Base-by-base conservation (phyloP, 2,888 invertebrate genomes). In the Eupithecia insigniata region DNA sequence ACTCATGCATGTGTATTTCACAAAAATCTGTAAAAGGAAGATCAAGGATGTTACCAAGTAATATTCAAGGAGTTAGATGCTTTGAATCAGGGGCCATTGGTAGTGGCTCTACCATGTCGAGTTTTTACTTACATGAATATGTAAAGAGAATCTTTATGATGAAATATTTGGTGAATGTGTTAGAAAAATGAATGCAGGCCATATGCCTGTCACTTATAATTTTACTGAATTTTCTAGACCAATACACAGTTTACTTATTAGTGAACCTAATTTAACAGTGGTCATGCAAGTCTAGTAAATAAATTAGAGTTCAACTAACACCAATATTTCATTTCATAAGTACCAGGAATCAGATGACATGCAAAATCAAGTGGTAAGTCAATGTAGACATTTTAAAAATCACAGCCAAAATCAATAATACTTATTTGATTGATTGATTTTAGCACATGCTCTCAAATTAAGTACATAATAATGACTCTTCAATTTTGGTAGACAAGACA, bases 131-230 rank as follows among this genome's bases (percentile, higher is more conserved):
- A 28, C 28, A 58, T 58, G 28, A 28, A 30, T n/a, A 60, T 18
- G 30, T 60, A 18, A 30, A 30, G 5, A 60, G 18, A 60, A 18
- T 18, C 60, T 1, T 60, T 16, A 30, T 1, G 26, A 28, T 30
- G 30, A 60, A 60, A 30, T 18, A 30, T 30, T 60, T 60, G 18
- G 30, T 60, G 60, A 60, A 30, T n/a, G 30, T 30, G 18, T 30
- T 64, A 26, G 12, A 39, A 22, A 69, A 55, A 74, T 71, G 71
- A 71, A 74, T 66, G 74, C 74, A 74, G 71, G 74, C 69, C 74
- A 67, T 30, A 46, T 74, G 71, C 71, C 74, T 74, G 74, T 74
- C 74, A 74, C 60, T 71, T 74, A 69, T 69, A 43, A 46, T 67
- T 58, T 69, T 67, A 30, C 14, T 66, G 43, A 68, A 43, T 64